These are phyloP conservation scores for Gortyna flavago DNA, from an alignment of 2,888 invertebrate genomes.

Conservation along the genomic window DNA sequence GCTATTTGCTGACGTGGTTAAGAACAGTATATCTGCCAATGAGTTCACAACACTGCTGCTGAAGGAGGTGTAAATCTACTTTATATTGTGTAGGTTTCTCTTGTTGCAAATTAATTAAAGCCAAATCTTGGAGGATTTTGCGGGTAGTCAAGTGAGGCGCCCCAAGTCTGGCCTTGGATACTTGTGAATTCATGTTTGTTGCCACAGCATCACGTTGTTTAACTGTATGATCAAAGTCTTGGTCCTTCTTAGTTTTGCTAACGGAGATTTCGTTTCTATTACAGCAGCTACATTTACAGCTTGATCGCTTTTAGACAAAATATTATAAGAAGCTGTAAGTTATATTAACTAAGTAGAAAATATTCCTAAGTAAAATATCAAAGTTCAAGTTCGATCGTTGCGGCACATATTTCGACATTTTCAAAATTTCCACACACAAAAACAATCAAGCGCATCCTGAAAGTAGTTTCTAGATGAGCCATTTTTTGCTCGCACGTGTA, in stretches of 20 bases:
- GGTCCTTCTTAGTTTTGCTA: not conserved
- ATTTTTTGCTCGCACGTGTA: constrained; percentile 56
- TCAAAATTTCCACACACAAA: not conserved
- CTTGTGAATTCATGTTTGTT: constrained; percentile 1
- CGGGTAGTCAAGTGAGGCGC: not conserved
- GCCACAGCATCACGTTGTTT: not conserved
- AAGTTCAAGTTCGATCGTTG: not conserved
- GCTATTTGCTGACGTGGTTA: constrained; percentile 72
- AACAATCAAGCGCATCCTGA: constrained; percentile 26
- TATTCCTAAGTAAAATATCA: not conserved
- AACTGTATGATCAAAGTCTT: not conserved
- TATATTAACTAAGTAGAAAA: not conserved
- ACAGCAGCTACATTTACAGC: not conserved
- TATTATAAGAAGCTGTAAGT: not conserved
- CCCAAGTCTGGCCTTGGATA: not conserved
- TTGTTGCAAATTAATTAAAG: constrained; percentile 69
- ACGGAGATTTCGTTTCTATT: not conserved
- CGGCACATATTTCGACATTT: not conserved
- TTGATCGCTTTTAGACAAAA: not conserved
- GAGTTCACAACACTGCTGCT: constrained; percentile 63
- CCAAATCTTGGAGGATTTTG: constrained; percentile 51
- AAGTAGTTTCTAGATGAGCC: constrained; percentile 28
- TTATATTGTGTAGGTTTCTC: constrained; percentile 56
- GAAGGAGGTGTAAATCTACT: constrained; percentile 71
- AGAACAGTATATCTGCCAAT: constrained; percentile 68